These are phyloP conservation scores for Octodon degus DNA, from an alignment of 2,113 vertebrate species.

Conservation along the genomic window DNA sequence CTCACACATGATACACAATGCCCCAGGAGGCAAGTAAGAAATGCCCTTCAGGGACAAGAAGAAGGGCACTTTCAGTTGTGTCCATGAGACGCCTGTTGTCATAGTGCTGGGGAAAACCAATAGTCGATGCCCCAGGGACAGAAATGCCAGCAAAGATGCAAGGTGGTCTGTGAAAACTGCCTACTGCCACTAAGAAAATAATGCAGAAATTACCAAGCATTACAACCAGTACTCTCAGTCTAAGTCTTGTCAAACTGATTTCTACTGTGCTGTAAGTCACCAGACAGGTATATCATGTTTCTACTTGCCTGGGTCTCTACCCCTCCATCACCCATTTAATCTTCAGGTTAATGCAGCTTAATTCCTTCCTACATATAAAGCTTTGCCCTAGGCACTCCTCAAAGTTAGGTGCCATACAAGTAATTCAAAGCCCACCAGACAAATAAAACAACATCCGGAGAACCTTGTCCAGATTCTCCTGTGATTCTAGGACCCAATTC, in stretches of 20 bases:
- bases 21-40: background rate
- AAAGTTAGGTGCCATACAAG: background rate
- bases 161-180: background rate
- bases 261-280: background rate
- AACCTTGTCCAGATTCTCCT: background rate
- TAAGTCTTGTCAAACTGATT: background rate
- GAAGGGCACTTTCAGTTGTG: background rate
- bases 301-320: background rate
- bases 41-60: background rate
- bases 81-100: background rate
- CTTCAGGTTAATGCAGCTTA: background rate
- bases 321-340: background rate
- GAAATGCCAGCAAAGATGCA: background rate
- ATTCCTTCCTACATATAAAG: slow-evolving; percentile 26
- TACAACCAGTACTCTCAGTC: background rate
- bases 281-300: background rate
- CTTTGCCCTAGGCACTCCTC: background rate
- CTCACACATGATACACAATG: background rate
- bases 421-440: background rate
- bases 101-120: slow-evolving; percentile 47
- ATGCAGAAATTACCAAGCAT: slow-evolving; percentile 2
- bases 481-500: background rate
- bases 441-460: background rate
- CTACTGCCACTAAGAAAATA: slow-evolving; percentile 6
- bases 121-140: background rate